phyloP scores from a whole-genome alignment of 2,888 invertebrate genomes.

The Acanthopleura granulata region DNA sequence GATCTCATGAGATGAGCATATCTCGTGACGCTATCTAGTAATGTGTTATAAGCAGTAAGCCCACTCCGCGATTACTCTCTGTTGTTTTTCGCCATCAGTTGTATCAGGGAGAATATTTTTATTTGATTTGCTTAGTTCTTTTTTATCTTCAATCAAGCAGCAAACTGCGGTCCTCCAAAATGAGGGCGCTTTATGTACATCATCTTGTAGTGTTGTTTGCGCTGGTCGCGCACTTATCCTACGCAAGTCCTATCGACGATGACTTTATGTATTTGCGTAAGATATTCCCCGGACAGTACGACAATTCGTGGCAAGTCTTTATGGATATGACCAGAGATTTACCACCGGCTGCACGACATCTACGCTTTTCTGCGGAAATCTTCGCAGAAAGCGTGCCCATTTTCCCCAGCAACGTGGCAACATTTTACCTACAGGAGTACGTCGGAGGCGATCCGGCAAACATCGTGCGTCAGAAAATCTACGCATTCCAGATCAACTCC shows the following conservation, averaged over 20 bases:
- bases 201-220: too few relatives aligned
- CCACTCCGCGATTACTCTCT: too few relatives aligned
- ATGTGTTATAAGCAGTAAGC: too few relatives aligned
- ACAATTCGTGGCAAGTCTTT: neutral
- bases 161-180: too few relatives aligned
- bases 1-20: too few relatives aligned
- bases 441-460: neutral
- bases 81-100: too few relatives aligned
- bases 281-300: neutral
- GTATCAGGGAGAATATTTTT: too few relatives aligned
- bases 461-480: constrained; percentile 1
- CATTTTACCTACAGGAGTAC: constrained; percentile 1
- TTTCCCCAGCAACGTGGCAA: neutral
- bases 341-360: neutral
- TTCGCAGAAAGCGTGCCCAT: neutral
- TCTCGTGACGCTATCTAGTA: too few relatives aligned
- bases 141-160: too few relatives aligned
- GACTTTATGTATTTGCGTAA: neutral
- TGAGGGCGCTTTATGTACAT: too few relatives aligned
- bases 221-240: too few relatives aligned
- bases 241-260: neutral
- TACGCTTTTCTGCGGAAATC: neutral
- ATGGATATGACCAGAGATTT: neutral
- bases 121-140: too few relatives aligned
- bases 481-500: neutral